Conservation (phyloP, 2,113 vertebrate genomes). For the Salvator merianae region DNA sequence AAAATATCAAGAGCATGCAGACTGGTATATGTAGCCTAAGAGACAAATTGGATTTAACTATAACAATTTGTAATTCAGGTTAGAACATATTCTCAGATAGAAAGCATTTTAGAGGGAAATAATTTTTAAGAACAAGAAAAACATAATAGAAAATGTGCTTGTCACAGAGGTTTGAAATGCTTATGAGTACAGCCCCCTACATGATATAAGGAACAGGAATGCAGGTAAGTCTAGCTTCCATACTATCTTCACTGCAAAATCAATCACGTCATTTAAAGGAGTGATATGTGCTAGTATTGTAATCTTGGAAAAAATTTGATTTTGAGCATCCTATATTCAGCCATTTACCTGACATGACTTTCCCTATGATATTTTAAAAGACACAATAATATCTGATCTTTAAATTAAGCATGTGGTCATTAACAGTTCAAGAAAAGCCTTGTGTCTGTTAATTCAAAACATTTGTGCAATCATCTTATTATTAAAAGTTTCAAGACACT, state of each 20-base stretch:
- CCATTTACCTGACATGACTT: background rate
- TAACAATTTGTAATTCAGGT: background rate
- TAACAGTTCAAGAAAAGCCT: too few species aligned
- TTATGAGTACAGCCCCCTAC: background rate
- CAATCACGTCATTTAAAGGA: background rate
- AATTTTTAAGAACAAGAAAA: background rate
- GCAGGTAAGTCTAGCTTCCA: background rate
- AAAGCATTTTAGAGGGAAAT: too few species aligned
- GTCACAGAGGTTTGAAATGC: background rate
- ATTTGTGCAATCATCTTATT: too few species aligned
- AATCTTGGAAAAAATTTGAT: background rate
- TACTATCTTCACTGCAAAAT: background rate
- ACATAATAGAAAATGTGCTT: background rate
- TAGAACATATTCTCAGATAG: background rate
- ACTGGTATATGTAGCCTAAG: background rate
- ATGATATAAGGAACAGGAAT: background rate
- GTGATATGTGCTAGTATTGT: background rate
- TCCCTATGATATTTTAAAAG: background rate
- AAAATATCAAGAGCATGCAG: background rate
- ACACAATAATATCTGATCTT: background rate
- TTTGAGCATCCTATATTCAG: background rate
- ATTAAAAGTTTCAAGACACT: too few species aligned
- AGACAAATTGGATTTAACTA: background rate
- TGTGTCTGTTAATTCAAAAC: too few species aligned
- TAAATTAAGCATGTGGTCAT: too few species aligned